Evolutionary conservation across 2,797 vertebrate genomes (phyloP), one percentile per base, ranked within the genome.

Genomic region (Pogonophryne albipinna): DNA sequence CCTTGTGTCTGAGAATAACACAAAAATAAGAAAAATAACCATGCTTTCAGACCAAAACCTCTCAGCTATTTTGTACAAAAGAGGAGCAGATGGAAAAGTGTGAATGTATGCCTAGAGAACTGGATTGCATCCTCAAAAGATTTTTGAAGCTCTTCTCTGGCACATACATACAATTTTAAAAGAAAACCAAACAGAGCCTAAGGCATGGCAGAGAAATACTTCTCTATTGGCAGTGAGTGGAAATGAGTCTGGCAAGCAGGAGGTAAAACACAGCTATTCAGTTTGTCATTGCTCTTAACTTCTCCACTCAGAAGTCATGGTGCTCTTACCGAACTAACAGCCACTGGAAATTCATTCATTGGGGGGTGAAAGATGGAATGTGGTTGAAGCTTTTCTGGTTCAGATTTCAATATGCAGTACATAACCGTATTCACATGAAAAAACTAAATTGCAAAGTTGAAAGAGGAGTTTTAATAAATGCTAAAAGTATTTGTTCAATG

Each of bases 111-210:
- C 68, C 68, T 1, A 52, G 59, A 86, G 74, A 74, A 78, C 73
- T 82, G 71, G 59, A 81, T 65, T 46, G 62, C 45, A 82, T 83
- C 63, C 73, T 60, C 60, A 31, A 65, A 83, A 82, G 72, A 71
- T 75, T 71, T 80, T 78, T 84, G 71, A 82, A 86, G 82, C 65
- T 45, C 49, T 68, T n/a, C 10, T 27, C 66, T 63, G 65, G 63
- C 60, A 78, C 79, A 55, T 75, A 71, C 69, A 70, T 64, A 76
- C 53, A 14, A n/a, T 53, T 77, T 71, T 56, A 56, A 78, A 76
- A 55, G 34, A 70, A 76, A 78, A 79, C 31, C 80, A 74, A 82
- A 71, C 52, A 72, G 49, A 74, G 73, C 80, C 69, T 11, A 47
- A 56, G 82, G 86, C 75, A 62, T 57, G 46, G 59, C 74, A 61